Evolutionary conservation across 2,888 invertebrate genomes (phyloP), one percentile per base, ranked within the genome.

Genomic region (Neoascia interrupta): DNA sequence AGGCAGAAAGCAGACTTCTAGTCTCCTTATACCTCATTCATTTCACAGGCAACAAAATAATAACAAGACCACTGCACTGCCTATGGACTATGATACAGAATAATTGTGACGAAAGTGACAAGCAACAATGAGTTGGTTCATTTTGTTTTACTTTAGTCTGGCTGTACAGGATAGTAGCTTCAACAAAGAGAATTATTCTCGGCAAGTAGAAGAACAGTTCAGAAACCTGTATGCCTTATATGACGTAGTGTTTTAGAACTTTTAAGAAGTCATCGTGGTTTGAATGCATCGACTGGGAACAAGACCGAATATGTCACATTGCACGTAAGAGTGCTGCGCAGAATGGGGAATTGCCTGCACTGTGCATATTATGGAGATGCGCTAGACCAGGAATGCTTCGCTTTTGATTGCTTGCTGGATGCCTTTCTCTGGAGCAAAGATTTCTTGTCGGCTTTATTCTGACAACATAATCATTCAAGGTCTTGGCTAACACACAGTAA

Each of bases 101-200:
- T 60, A 54, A 54, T 54, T 70, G 61, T 61, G 70, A 70, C 45
- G 45, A 70, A 61, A 61, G 70, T 70, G 61, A 54, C 70, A 70
- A 36, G 36, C 53, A 34, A 61, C 53, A 60, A 45, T 61, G 36
- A 58, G 69, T 21, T 31, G 19, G 45, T 56, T 45, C n/a, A 8
- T 66, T 51, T 36, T 23, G 34, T 23, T 41, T n/a, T n/a, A 34
- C 15, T 41, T n/a, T 34, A 37, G 61, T 51, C 49, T 41, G 13
- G 49, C n/a, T n/a, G n/a, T n/a, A n/a, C n/a, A n/a, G n/a, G n/a
- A n/a, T 56, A 16, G 5, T 36, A n/a, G n/a, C n/a, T n/a, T n/a
- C n/a, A n/a, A n/a, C n/a, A n/a, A n/a, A n/a, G n/a, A n/a, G n/a
- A n/a, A n/a, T n/a, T n/a, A n/a, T n/a, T n/a, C n/a, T n/a, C n/a